Conservation (phyloP, 2,888 invertebrate species). For the Choristoneura rosaceana region DNA sequence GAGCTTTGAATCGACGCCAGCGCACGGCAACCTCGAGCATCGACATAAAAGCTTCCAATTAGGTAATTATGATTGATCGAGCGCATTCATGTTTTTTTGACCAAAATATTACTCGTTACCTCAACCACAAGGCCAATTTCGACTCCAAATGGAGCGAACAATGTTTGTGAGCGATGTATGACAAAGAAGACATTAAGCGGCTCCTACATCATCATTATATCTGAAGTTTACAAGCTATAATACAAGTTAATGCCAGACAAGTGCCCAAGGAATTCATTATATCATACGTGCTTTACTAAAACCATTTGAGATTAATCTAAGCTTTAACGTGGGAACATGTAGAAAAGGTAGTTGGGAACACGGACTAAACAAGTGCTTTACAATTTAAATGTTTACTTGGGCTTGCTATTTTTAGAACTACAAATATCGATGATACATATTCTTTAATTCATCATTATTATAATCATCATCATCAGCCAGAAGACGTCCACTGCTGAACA, state of each 20-base stretch:
- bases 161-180: conserved; percentile 36
- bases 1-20: neutral
- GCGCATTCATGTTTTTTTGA: conserved; percentile 38
- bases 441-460: no score
- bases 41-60: conserved; percentile 44
- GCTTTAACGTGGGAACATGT: conserved; percentile 20
- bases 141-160: conserved; percentile 28
- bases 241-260: conserved; percentile 39
- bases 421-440: neutral
- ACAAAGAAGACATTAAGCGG: conserved; percentile 47
- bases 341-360: neutral
- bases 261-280: conserved; percentile 46
- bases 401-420: neutral
- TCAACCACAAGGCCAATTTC: conserved; percentile 44
- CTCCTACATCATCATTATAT: conserved; percentile 46
- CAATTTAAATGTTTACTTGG: neutral
- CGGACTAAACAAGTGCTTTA: neutral
- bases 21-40: conserved; percentile 18
- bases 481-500: neutral
- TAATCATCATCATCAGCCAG: neutral
- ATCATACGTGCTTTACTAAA: conserved; percentile 38
- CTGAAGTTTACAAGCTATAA: conserved; percentile 45
- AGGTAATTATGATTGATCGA: conserved; percentile 46
- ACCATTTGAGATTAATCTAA: conserved; percentile 36
- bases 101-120: conserved; percentile 29